Evolutionary conservation across 2,888 invertebrate species (phyloP), one percentile per base, ranked within the genome.

Genomic region (Nymphalis c-album): DNA sequence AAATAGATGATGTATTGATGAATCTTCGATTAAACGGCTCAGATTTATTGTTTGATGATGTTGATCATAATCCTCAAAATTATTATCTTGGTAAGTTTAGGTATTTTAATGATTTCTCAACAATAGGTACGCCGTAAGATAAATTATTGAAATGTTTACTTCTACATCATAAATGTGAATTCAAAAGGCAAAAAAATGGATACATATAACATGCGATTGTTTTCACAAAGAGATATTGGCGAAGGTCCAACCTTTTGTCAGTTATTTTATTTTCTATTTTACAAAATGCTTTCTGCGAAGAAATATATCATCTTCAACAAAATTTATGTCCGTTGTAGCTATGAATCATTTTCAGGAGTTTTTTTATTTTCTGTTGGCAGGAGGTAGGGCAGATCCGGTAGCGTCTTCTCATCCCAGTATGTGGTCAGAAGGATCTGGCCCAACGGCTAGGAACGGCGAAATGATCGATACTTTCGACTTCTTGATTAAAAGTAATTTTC

Each of bases 1-100:
- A 86, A 4, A 77, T 89, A 65, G 91, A 93, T 1, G 93, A 93
- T 5, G 81, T 91, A 31, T 80, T 93, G 80, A 85, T 91, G 76
- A 93, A 93, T 69, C 90, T 93, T 65, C 87, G 91, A 10, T 78
- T 89, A 57, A 93, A 89, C 67, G 91, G 90, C 18, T 82, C 87
- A 0, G 93, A 93, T 62, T 80, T 83, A 18, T 67, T 84, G 51
- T 86, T 81, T 61, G 87, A 87, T 31, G 87, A 87, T 20, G 71
- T 78, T 7, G 84, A 84, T 3, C 77, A 78, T 40, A 78, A 73
- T 65, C 60, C 80, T 0, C 79, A 80, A 22, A 85, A 83, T 68
- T 85, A 80, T 73, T 84, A 77, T 59, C 74, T 80, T 76, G 85
- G 86, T 83, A 78, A 77, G 77, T 71, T 40, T 60, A 22, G 17